Evolutionary conservation across 1,140 invertebrate genomes (phyloP), one percentile per base, ranked within the genome.

Genomic region (Kradibia gibbosae): DNA sequence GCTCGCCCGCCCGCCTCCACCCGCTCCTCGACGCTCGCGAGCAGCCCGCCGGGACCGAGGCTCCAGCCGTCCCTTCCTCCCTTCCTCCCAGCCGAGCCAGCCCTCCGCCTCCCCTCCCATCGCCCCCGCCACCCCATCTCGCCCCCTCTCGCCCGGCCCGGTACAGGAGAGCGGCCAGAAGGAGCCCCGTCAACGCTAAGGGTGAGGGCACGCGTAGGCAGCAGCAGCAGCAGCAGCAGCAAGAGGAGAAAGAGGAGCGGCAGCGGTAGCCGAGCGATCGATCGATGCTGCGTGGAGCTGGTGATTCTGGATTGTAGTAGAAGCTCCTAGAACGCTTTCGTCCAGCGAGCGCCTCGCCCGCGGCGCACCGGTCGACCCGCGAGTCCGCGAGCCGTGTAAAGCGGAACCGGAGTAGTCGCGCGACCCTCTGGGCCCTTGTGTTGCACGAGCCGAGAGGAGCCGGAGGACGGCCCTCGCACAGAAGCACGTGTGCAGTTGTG

Each of bases 211-310:
- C 8, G 55, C 34, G 20, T 28, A 25, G n/a, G 31, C 62, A 65
- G 62, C 31, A 28, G 22, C 11, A 65, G 62, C 22, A 65, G 62
- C 13, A 36, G 31, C 3, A 36, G 31, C 22, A 65, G 62, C 57
- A 15, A 8, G 4, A 65, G 22, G 36, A 28, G 76, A 70, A 65
- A 11, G 36, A 28, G 76, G 53, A 31, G 76, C 76, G 65, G 76
- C 42, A 7, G 45, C 67, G 42, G 39, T 5, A n/a, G 7, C 0
- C 60, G 60, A 28, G 20, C 53, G 20, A n/a, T 8, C 75, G 62
- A 70, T 70, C 60, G 76, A 70, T 67, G 76, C 76, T 65, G 76
- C 42, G 76, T 4, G 45, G 31, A 22, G 60, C 7, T 65, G 53
- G n/a, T 50, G 50, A 22, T 53, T 4, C 50, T 20, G 34, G n/a